Conservation (phyloP, 2,113 vertebrate species). For the Bos taurus region DNA sequence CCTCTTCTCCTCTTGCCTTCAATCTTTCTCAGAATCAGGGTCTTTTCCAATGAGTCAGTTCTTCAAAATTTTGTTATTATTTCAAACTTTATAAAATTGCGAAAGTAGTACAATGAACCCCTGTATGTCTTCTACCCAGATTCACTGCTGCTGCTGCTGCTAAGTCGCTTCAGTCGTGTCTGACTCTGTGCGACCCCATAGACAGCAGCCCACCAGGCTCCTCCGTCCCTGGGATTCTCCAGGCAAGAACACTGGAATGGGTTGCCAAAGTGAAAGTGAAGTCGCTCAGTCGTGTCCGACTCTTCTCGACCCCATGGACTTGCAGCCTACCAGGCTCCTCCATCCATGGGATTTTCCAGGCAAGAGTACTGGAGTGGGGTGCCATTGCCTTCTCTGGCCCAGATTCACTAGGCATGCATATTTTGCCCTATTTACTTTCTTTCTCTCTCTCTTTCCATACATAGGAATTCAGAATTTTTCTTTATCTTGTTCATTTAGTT, state of each 20-base stretch:
- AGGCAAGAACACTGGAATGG: too few relatives aligned
- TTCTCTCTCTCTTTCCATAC: background rate
- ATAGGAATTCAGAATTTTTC: background rate
- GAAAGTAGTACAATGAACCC: background rate
- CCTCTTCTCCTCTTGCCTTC: background rate
- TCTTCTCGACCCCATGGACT: too few relatives aligned
- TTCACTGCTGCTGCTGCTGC: background rate
- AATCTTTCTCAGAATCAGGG: background rate
- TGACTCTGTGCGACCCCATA: too few relatives aligned
- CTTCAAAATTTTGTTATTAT: background rate
- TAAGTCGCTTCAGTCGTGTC: too few relatives aligned
- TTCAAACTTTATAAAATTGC: background rate
- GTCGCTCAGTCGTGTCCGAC: too few relatives aligned
- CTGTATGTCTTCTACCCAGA: background rate
- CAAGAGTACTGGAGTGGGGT: too few relatives aligned
- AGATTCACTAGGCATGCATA: background rate
- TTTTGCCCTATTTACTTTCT: background rate
- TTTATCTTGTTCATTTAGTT: background rate
- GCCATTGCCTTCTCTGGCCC: too few relatives aligned
- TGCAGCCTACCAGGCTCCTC: too few relatives aligned
- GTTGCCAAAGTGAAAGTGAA: too few relatives aligned
- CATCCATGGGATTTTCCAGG: too few relatives aligned
- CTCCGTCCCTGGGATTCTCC: too few relatives aligned
- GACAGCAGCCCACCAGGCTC: too few relatives aligned
- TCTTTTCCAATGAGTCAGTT: background rate